Evolutionary conservation across 2,797 vertebrate genomes (phyloP).

Genomic region (Enteromius mattozi): DNA sequence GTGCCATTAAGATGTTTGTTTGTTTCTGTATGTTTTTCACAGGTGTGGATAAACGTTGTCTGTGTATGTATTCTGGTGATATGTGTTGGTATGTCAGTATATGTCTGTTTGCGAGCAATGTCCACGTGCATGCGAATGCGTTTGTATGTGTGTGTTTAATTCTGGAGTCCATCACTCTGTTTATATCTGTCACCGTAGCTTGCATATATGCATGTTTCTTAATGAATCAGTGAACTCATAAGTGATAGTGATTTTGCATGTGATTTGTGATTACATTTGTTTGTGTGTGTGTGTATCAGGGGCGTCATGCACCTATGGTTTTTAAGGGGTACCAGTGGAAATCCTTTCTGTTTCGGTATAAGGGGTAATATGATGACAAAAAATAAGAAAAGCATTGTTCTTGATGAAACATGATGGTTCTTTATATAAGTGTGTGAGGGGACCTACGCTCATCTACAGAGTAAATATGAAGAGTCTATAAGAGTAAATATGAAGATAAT

Average conservation of each 20-base stretch:
- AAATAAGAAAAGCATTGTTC: background rate
- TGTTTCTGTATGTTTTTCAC: slow-evolving; percentile 61
- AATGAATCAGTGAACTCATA: background rate
- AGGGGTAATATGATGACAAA: background rate
- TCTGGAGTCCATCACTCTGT: background rate
- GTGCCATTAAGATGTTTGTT: slow-evolving; percentile 43
- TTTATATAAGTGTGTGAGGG: background rate
- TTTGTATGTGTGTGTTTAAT: slow-evolving; percentile 49
- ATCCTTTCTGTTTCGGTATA: background rate
- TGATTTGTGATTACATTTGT: background rate
- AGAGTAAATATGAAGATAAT: too few relatives aligned
- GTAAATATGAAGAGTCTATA: background rate
- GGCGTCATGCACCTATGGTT: background rate
- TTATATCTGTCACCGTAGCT: background rate
- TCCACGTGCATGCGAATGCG: slow-evolving; percentile 33
- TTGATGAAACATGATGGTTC: background rate
- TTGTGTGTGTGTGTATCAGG: slow-evolving; percentile 30
- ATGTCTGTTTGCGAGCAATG: slow-evolving; percentile 43
- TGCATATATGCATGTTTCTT: slow-evolving; percentile 22
- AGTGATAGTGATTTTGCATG: slow-evolving; percentile 33
- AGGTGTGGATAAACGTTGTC: slow-evolving; percentile 66
- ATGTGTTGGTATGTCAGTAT: slow-evolving; percentile 58
- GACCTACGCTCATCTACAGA: background rate
- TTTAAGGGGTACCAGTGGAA: background rate
- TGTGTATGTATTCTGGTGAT: slow-evolving; percentile 63